Evolutionary conservation across 2,113 vertebrate species (phyloP), one percentile per base, ranked within the genome.

Genomic region (Mormyrus lacerda): DNA sequence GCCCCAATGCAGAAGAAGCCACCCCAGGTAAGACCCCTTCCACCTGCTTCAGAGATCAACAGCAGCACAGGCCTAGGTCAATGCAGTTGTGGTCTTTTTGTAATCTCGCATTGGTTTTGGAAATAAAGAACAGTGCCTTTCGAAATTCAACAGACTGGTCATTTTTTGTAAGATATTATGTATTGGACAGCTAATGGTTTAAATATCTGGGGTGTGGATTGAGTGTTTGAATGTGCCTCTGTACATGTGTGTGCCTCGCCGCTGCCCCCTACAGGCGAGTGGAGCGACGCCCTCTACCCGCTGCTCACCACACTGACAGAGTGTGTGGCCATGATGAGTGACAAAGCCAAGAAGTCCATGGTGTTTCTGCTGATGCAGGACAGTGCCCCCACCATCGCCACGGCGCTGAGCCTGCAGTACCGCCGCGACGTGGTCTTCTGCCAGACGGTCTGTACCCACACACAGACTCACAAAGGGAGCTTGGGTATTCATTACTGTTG

Each of bases 331-430:
- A 98, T 99, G 96, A 98, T 99, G 98, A 98, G 98, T 1, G 98
- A 99, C 96, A 99, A 98, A 94, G 98, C 98, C 89, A 99, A 98
- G 95, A 99, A 99, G 93, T 96, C 98, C 61, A 97, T 99, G 98
- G 98, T 99, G 91, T 99, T 99, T 92, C 94, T 99, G 88, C 95
- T 99, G 90, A 99, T 99, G 98, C 98, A 99, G 94, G 98, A 99
- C 95, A 97, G 96, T 0, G 98, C 98, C 2, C 97, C 98, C 0
- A 99, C 98, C 87, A 99, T 99, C 73, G 98, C 97, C 93, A 95
- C 97, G 90, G 98, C 96, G 92, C 95, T 99, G 91, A 96, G 96
- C 42, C 94, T 99, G 91, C 98, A 99, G 94, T 98, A 99, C 91
- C 97, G 98, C 94, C 97, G 98, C 0, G 98, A 99, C 4, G 98